Conservation (phyloP, 2,113 vertebrate genomes). For the Nymphicus hollandicus region DNA sequence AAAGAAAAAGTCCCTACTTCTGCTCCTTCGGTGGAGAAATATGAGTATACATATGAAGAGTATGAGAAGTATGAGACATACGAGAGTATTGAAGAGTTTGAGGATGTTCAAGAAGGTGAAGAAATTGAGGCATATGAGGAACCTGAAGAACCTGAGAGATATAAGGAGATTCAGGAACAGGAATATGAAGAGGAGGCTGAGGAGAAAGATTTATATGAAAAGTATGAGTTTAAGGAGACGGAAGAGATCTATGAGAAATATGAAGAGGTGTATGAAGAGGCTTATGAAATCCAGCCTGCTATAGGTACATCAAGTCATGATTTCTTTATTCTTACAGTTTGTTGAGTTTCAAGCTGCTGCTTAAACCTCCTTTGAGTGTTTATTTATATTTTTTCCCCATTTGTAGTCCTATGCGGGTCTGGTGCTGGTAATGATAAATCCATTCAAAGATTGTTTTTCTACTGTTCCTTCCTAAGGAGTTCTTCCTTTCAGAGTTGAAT, state of each 20-base stretch:
- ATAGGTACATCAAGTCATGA: conserved; percentile 68
- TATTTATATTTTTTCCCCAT: neutral
- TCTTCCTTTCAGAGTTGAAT: neutral
- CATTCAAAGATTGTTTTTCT: neutral
- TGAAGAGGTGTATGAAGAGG: conserved; percentile 52
- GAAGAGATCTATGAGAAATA: conserved; percentile 53
- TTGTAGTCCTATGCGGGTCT: neutral
- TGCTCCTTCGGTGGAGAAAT: conserved; percentile 11
- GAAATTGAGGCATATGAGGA: conserved; percentile 64
- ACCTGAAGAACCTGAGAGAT: conserved; percentile 64
- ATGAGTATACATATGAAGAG: conserved; percentile 57
- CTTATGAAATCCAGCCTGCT: conserved; percentile 56
- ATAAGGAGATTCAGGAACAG: conserved; percentile 4
- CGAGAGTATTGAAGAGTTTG: conserved; percentile 26
- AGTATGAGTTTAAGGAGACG: conserved; percentile 19
- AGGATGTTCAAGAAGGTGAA: conserved; percentile 60
- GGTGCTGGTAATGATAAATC: neutral
- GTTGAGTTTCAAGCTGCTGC: neutral
- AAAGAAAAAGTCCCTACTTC: conserved; percentile 57
- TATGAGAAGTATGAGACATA: conserved; percentile 64
- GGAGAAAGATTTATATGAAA: conserved; percentile 34
- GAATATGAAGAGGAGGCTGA: conserved; percentile 55
- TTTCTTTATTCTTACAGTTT: neutral
- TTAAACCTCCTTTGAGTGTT: neutral
- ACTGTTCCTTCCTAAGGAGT: neutral